Percentiles rank a stretch among this genome's conserved stretches.
These are phyloP conservation scores for Cydia amplana DNA, from an alignment of 1,140 invertebrate genomes.

Conservation along the genomic window DNA sequence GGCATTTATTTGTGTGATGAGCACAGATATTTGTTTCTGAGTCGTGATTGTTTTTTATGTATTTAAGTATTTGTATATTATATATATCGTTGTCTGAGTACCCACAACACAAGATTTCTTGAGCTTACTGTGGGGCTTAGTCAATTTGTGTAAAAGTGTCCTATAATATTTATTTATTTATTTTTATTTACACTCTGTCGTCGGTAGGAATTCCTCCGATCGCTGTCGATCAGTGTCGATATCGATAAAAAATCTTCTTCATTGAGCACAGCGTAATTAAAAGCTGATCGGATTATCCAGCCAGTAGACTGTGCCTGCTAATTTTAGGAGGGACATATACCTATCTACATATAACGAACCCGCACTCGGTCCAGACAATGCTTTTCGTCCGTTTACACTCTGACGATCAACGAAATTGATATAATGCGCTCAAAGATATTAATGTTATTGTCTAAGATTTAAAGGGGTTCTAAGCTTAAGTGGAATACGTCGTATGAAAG, in stretches of 20 bases:
- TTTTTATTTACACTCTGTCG: no score
- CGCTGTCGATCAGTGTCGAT: neutral
- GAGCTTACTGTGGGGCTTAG: no score
- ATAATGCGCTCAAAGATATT: neutral
- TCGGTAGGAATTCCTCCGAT: no score
- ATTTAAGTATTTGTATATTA: no score
- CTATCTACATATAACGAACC: neutral
- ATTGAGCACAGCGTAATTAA: neutral
- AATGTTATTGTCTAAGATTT: neutral
- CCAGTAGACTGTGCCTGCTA: constrained; percentile 14
- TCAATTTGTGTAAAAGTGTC: no score
- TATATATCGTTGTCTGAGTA: no score
- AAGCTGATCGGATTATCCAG: constrained; percentile 30
- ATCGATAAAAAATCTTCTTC: neutral
- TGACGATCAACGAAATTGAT: constrained; percentile 1
- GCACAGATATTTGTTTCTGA: no score
- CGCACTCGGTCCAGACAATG: neutral
- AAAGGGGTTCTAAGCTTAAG: neutral
- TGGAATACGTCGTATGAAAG: neutral
- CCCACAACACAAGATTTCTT: no score
- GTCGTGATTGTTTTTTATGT: no score
- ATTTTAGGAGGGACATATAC: constrained; percentile 14
- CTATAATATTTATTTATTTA: no score
- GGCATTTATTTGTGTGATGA: no score
- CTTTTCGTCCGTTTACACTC: neutral